Conservation (phyloP, 2,888 invertebrate species). For the Molorchus minor region DNA sequence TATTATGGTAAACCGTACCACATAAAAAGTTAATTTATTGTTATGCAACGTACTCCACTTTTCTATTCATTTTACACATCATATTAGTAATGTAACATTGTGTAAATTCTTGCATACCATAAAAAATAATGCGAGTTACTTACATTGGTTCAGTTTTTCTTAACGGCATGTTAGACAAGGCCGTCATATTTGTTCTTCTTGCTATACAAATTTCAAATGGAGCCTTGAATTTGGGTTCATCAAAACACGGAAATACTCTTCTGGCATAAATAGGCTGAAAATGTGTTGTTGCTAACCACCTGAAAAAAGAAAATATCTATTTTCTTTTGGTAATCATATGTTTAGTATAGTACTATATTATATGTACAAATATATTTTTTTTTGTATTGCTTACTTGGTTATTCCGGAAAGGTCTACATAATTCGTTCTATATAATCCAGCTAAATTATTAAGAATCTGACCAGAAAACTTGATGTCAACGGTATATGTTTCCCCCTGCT, state of each 20-base stretch:
- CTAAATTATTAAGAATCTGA: constrained; percentile 68
- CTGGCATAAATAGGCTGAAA: constrained; percentile 74
- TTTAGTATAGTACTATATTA: no score
- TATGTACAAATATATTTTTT: constrained; percentile 4
- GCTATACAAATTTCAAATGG: constrained; percentile 78
- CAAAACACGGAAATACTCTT: constrained; percentile 79
- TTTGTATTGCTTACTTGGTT: constrained; percentile 63
- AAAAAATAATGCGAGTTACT: constrained; percentile 51
- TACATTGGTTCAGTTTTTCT: constrained; percentile 66
- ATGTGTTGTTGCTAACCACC: constrained; percentile 71
- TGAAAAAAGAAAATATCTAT: constrained; percentile 58
- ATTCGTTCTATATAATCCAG: constrained; percentile 75
- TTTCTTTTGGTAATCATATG: no score
- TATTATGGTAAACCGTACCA: no score
- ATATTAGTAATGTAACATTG: neutral
- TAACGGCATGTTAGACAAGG: constrained; percentile 77
- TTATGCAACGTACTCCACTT: no score
- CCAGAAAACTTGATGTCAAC: constrained; percentile 68
- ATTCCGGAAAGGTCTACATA: constrained; percentile 65
- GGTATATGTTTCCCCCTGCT: constrained; percentile 65
- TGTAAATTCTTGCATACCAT: neutral
- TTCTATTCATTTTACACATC: no score
- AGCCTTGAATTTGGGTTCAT: constrained; percentile 81
- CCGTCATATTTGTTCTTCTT: constrained; percentile 70
- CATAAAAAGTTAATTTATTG: no score